These are phyloP conservation scores for Cynopterus sphinx DNA, from an alignment of 2,797 vertebrate genomes.

Conservation along the genomic window DNA sequence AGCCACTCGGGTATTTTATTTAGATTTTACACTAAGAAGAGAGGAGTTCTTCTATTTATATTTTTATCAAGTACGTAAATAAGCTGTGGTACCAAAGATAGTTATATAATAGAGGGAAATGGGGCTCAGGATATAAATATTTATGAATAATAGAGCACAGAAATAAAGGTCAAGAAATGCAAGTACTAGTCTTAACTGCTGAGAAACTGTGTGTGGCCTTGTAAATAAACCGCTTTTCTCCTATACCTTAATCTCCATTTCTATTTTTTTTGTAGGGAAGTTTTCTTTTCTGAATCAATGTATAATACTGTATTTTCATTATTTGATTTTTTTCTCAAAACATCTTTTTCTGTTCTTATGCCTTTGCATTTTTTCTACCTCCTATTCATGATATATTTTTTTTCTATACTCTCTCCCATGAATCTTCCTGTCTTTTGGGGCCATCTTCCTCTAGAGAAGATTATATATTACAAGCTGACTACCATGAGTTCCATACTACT, in stretches of 20 bases:
- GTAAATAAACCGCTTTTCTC: background rate
- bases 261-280: background rate
- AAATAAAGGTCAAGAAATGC: slow-evolving; percentile 20
- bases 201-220: background rate
- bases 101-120: background rate
- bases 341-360: background rate
- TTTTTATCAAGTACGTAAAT: slow-evolving; percentile 52
- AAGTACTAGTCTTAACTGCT: background rate
- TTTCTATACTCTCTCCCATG: background rate
- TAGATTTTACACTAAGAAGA: background rate
- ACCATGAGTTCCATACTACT: background rate
- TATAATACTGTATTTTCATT: slow-evolving; percentile 14
- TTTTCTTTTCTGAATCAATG: background rate
- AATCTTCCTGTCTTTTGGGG: background rate
- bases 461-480: background rate
- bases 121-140: background rate
- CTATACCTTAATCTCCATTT: background rate
- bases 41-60: slow-evolving; percentile 8
- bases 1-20: background rate
- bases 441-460: background rate
- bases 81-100: background rate
- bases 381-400: background rate
- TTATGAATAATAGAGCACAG: background rate
- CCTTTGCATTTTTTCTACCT: background rate
- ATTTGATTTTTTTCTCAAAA: background rate